Base-by-base conservation (phyloP, 92 coral and sea anemone species). In the Epizoanthus ramosus region DNA sequence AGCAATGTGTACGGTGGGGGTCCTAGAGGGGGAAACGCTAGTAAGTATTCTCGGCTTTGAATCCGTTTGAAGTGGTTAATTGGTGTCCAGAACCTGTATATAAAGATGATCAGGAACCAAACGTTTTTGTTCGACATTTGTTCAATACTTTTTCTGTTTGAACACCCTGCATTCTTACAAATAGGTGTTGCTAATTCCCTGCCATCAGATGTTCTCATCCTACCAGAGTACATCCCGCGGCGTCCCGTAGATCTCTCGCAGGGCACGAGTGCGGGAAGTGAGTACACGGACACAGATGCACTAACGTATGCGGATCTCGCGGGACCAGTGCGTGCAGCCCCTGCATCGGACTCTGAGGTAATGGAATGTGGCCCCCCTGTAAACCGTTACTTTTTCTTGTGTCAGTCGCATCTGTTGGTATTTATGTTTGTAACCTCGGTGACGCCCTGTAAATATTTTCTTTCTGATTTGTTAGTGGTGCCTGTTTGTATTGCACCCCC, bases 261-360 rank as follows among this genome's bases (percentile, higher is more conserved):
- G 19, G 63, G 89, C 68, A 88, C 97, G 6, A 93, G 97, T 75
- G 87, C 81, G 31, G 88, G 91, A 41, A 89, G 89, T 19, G 97
- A 91, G 1, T 93, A 93, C 76, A 93, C 97, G 39, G 97, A 93
- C 89, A 93, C 97, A 18, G 97, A 93, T 70, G 97, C 94, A n/a
- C 87, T 93, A 35, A 89, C 86, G 22, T 91, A 93, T 68, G 97
- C 97, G 39, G 94, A 93, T 83, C 91, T 91, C 28, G 73, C 77
- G 68, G 50, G 17, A 6, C 76, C 76, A 31, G 84, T 79, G 3
- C 88, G 77, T 75, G 67, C 88, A 15, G 57, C 53, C 43, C 73
- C 69, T 50, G 83, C 80, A 6, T 74, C 92, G n/a, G 90, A 79
- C 50, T 52, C 84, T 3, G 94, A 93, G 94, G 97, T 93, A 90